phyloP scores from a whole-genome alignment of 2,888 invertebrate genomes.

The Hipparchia sbordonii region DNA sequence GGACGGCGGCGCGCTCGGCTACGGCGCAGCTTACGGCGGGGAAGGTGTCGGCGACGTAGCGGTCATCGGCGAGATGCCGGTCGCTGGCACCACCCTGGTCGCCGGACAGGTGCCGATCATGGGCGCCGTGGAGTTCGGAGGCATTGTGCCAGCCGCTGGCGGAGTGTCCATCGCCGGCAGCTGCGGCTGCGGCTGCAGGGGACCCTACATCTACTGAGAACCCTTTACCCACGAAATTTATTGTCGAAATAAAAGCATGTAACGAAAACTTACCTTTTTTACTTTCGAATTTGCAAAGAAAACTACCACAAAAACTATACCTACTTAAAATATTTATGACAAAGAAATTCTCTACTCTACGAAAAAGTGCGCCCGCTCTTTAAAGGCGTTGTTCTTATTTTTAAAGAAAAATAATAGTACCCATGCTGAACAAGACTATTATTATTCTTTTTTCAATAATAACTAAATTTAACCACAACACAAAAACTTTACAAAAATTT shows the following conservation, averaged over 20 bases:
- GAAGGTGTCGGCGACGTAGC: constrained; percentile 44
- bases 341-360: no score
- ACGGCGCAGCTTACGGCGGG: constrained; percentile 41
- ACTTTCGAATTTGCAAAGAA: not conserved
- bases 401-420: no score
- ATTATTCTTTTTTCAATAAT: no score
- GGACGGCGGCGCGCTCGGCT: constrained; percentile 3
- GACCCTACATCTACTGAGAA: constrained; percentile 44
- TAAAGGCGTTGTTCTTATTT: no score
- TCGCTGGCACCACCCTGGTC: constrained; percentile 47
- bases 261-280: not conserved
- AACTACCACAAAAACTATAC: no score
- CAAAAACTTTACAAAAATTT: no score
- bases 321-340: no score
- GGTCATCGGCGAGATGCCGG: constrained; percentile 46
- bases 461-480: no score
- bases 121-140: constrained; percentile 50
- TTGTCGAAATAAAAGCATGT: not conserved
- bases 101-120: constrained; percentile 51
- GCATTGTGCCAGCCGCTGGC: constrained; percentile 45
- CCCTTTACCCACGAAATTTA: not conserved
- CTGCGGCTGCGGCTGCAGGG: constrained; percentile 37
- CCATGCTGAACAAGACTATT: no score
- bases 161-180: constrained; percentile 21
- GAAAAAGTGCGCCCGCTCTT: no score